Conservation (phyloP, 1,140 invertebrate genomes). For the Anthonomus grandis region DNA sequence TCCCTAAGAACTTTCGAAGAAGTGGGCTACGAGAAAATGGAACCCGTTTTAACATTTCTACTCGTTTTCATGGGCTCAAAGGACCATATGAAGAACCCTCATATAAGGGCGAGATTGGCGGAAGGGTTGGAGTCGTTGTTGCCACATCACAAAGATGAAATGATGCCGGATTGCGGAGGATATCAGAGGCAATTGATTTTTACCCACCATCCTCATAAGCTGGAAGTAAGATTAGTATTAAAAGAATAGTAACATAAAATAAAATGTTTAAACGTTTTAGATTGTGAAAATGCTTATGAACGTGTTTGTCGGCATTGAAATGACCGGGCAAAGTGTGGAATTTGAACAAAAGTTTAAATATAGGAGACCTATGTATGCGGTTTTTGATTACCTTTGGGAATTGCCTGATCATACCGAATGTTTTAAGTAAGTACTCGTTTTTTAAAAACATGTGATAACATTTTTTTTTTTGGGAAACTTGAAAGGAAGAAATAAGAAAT, state of each 20-base stretch:
- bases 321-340: constrained; percentile 92
- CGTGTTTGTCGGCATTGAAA: constrained; percentile 95
- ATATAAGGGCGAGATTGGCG: constrained; percentile 81
- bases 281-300: constrained; percentile 74
- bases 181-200: constrained; percentile 76
- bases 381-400: constrained; percentile 91
- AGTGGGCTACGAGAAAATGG: constrained; percentile 57
- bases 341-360: constrained; percentile 99
- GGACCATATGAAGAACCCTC: constrained; percentile 83
- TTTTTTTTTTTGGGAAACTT: too few relatives aligned
- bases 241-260: constrained; percentile 1
- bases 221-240: constrained; percentile 23
- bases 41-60: constrained; percentile 73
- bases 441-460: too few relatives aligned
- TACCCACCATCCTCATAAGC: constrained; percentile 64
- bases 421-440: constrained; percentile 63
- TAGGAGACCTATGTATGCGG: constrained; percentile 88
- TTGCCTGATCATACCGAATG: constrained; percentile 68
- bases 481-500: too few relatives aligned
- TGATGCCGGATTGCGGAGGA: constrained; percentile 57
- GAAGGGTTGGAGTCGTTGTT: constrained; percentile 83
- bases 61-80: constrained; percentile 74
- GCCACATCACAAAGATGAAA: constrained; percentile 61
- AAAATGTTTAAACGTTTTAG: constrained; percentile 49
- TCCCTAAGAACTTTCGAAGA: constrained; percentile 61